phyloP scores from a whole-genome alignment of 2,888 invertebrate genomes.

The Ashinkailepas kermadecensis region DNA sequence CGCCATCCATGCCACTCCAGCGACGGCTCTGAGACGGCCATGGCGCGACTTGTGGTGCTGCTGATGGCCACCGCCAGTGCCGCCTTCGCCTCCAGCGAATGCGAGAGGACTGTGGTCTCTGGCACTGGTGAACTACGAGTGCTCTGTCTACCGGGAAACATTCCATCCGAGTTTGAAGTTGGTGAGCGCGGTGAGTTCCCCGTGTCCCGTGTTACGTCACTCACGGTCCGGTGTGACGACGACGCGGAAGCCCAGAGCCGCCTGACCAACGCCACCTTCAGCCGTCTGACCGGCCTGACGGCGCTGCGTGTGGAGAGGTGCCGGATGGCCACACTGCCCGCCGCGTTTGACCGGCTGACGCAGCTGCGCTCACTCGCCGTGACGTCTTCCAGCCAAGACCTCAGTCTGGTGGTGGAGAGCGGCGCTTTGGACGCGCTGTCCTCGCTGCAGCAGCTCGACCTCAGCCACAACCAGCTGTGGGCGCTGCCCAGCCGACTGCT shows the following conservation, averaged over 20 bases:
- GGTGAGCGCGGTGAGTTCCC: conserved; percentile 27
- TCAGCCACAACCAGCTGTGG: conserved; percentile 75
- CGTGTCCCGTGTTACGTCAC: conserved; percentile 27
- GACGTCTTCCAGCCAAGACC: conserved; percentile 67
- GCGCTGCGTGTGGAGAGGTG: conserved; percentile 66
- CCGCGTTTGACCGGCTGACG: conserved; percentile 58
- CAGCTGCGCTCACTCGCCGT: conserved; percentile 59
- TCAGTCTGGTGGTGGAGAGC: conserved; percentile 66
- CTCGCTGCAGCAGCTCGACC: conserved; percentile 68
- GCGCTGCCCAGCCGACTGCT: conserved; percentile 63
- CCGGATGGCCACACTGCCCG: conserved; percentile 66
- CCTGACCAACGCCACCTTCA: conserved; percentile 41
- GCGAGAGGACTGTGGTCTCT: not conserved
- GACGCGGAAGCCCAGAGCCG: conserved; percentile 70
- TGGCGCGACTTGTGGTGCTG: not conserved
- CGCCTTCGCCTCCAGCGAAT: not conserved
- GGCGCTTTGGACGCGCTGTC: conserved; percentile 67
- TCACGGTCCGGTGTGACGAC: conserved; percentile 52
- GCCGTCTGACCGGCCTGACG: conserved; percentile 56
- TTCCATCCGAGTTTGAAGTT: conserved; percentile 24
- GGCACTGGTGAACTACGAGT: not conserved
- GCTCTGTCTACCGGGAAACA: conserved; percentile 5
- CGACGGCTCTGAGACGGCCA: not conserved
- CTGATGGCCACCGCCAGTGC: not conserved
- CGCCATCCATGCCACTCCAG: not conserved